phyloP scores from a whole-genome alignment of 2,797 vertebrate genomes.

The Hemitrygon akajei region DNA sequence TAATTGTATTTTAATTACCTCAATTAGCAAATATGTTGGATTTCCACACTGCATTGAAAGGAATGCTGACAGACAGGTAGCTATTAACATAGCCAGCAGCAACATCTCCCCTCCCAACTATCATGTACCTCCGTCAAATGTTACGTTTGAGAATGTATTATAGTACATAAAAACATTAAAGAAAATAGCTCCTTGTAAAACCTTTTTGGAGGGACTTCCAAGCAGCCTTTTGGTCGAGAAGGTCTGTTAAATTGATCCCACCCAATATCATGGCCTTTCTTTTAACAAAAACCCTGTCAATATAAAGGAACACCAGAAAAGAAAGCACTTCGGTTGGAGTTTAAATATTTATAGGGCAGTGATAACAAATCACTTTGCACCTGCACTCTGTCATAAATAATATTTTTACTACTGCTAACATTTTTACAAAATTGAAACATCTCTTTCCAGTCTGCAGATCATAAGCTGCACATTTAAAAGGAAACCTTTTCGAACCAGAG shows the following conservation, averaged over 20 bases:
- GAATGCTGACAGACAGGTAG: background rate
- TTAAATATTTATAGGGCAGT: conserved; percentile 32
- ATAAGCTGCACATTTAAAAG: background rate
- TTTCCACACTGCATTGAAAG: background rate
- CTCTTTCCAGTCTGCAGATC: background rate
- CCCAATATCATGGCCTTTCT: background rate
- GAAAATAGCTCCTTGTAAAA: background rate
- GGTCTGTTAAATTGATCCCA: background rate
- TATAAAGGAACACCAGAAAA: background rate
- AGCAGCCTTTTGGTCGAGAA: background rate
- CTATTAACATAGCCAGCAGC: background rate
- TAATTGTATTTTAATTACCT: conserved; percentile 1
- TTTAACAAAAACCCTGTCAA: background rate
- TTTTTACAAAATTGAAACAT: background rate
- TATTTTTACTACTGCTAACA: conserved; percentile 18
- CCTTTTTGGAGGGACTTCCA: too few relatives aligned
- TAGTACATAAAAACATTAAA: background rate
- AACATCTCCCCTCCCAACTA: background rate
- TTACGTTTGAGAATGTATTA: background rate
- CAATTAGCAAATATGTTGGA: background rate
- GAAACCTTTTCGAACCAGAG: background rate
- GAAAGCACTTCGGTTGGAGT: background rate
- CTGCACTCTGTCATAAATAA: conserved; percentile 7
- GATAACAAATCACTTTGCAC: conserved; percentile 32
- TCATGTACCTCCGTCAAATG: background rate